Conservation (phyloP, 2,888 invertebrate species). For the Amblyjoppa proteus region DNA sequence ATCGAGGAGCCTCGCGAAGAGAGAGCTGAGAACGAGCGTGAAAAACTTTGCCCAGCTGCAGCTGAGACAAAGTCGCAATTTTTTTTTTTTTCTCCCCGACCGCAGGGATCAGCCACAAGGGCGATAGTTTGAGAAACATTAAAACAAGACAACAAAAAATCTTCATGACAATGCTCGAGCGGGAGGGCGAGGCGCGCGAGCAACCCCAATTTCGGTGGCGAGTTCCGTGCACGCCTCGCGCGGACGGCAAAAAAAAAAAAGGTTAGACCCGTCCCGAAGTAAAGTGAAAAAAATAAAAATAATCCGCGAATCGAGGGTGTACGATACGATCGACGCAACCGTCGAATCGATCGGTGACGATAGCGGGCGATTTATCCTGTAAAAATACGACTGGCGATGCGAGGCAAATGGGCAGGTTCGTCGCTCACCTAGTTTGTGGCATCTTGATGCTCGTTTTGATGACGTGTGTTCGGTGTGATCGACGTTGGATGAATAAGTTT, state of each 20-base stretch:
- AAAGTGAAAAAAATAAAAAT: conserved; percentile 32
- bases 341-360: not conserved
- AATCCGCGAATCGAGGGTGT: not conserved
- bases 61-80: not conserved
- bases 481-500: conserved; percentile 47
- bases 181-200: not conserved
- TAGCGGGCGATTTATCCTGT: not conserved
- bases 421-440: conserved; percentile 83
- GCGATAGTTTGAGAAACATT: not conserved
- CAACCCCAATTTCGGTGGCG: conserved; percentile 13
- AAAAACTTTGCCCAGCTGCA: conserved; percentile 9
- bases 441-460: conserved; percentile 78
- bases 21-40: not conserved
- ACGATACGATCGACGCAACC: not conserved
- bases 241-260: conserved; percentile 34
- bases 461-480: conserved; percentile 72
- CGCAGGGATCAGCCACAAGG: not conserved
- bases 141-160: not conserved
- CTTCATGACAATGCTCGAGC: not conserved
- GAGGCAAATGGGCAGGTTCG: conserved; percentile 13
- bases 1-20: not conserved
- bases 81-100: no score
- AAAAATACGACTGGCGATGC: conserved; percentile 3
- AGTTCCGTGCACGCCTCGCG: conserved; percentile 32
- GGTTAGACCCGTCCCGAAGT: conserved; percentile 52